These are phyloP conservation scores for Sylvia borin DNA, from an alignment of 2,797 vertebrate genomes.

Conservation along the genomic window DNA sequence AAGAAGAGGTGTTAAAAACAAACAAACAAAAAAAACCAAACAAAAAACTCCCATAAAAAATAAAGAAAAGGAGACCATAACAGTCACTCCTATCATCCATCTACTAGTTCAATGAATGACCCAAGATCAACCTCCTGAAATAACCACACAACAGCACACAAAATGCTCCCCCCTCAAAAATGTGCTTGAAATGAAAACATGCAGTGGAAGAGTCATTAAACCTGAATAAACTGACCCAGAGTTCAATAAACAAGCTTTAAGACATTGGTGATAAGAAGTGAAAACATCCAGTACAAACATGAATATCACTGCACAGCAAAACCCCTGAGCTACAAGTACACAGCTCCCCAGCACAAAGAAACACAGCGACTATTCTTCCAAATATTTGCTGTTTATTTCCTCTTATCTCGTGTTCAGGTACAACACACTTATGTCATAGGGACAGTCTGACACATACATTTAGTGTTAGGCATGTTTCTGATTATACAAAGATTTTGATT, in stretches of 20 bases:
- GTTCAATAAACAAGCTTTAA: conserved; percentile 67
- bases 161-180: not conserved
- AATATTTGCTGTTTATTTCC: not conserved
- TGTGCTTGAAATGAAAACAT: conserved; percentile 50
- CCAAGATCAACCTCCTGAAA: conserved; percentile 51
- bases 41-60: not conserved
- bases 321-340: not conserved
- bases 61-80: not conserved
- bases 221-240: conserved; percentile 69
- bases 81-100: not conserved
- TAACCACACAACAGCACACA: not conserved
- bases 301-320: not conserved
- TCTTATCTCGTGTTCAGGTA: not conserved
- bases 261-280: conserved; percentile 57
- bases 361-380: not conserved
- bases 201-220: conserved; percentile 45
- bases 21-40: no score
- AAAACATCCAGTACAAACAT: conserved; percentile 52
- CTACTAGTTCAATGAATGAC: conserved; percentile 23
- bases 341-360: not conserved
- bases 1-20: not conserved
- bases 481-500: not conserved
- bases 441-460: not conserved
- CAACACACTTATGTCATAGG: not conserved
- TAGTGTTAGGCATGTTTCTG: not conserved